Evolutionary conservation across 2,888 invertebrate species (phyloP), one percentile per base, ranked within the genome.

Genomic region (Dynastes grantii): DNA sequence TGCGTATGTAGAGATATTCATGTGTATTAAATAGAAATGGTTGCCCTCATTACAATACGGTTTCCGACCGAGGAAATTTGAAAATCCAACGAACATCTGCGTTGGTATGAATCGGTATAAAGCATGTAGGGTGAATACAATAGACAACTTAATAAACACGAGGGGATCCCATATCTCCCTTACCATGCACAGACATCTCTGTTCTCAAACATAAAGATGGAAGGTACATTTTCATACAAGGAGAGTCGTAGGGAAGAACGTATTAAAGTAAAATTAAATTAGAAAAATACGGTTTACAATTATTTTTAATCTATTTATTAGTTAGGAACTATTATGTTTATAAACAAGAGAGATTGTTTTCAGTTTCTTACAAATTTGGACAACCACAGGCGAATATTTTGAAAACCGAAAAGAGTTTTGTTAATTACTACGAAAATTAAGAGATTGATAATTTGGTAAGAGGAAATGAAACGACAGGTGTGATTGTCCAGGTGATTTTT

Each of bases 131-230:
- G 67, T 67, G 67, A 67, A 67, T 45, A 67, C 67, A 67, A 67
- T 67, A 67, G 67, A 67, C 67, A 49, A 45, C 45, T 67, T 67
- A 63, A 63, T 63, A 63, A 63, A 63, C 32, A 32, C 32, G 32
- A 63, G 29, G 63, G 63, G 63, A 63, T 63, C 32, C 32, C 63
- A 11, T 63, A 63, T 63, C 63, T 63, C 63, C 63, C 63, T 63
- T 63, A 29, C 29, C 29, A 63, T 32, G 63, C 4, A 63, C 63
- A 63, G 63, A 63, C 32, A 63, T 63, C 27, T 63, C 11, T 11
- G 63, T 32, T 32, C 32, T 63, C 29, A 4, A 27, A 63, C 8
- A 13, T 58, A 5, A 22, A 32, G 5, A 5, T 63, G 27, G 29
- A 29, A 32, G n/a, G 63, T 32, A 63, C 27, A 63, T 63, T 32